Percentiles rank a stretch among this genome's conserved stretches.
Evolutionary conservation across 2,888 invertebrate genomes (phyloP).

Genomic region (Metellina segmentata): DNA sequence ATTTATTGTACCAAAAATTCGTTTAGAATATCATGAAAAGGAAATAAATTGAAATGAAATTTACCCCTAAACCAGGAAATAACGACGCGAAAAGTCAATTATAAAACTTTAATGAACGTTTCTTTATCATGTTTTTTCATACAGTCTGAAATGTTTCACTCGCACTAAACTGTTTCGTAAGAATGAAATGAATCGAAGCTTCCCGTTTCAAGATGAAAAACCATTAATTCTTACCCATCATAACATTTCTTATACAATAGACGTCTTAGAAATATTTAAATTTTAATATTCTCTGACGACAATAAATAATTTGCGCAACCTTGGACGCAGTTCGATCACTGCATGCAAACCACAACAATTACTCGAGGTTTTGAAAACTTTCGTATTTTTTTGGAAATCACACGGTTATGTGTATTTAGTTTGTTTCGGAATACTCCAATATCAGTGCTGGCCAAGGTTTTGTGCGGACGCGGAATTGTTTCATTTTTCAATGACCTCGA

Average conservation of each 20-base stretch:
- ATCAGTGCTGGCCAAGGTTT: neutral
- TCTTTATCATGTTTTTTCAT: neutral
- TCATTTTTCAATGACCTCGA: neutral
- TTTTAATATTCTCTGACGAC: neutral
- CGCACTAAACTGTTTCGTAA: neutral
- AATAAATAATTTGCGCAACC: neutral
- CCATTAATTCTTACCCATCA: constrained; percentile 2
- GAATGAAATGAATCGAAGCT: neutral
- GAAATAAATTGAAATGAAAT: neutral
- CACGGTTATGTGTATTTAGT: neutral
- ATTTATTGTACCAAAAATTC: no score
- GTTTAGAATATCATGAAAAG: neutral
- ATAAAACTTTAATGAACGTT: neutral
- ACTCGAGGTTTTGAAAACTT: neutral
- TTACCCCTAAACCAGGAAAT: neutral
- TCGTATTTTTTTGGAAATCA: neutral
- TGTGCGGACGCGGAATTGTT: neutral
- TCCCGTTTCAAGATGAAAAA: neutral
- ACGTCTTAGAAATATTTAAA: neutral
- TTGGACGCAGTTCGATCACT: neutral
- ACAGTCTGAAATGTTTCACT: neutral
- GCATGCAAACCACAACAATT: neutral
- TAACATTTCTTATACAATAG: neutral
- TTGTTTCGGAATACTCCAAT: neutral
- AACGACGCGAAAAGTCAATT: constrained; percentile 14